Percentiles rank a stretch among this genome's conserved stretches.
Evolutionary conservation across 2,113 vertebrate genomes (phyloP).

Genomic region (Bombycilla garrulus): DNA sequence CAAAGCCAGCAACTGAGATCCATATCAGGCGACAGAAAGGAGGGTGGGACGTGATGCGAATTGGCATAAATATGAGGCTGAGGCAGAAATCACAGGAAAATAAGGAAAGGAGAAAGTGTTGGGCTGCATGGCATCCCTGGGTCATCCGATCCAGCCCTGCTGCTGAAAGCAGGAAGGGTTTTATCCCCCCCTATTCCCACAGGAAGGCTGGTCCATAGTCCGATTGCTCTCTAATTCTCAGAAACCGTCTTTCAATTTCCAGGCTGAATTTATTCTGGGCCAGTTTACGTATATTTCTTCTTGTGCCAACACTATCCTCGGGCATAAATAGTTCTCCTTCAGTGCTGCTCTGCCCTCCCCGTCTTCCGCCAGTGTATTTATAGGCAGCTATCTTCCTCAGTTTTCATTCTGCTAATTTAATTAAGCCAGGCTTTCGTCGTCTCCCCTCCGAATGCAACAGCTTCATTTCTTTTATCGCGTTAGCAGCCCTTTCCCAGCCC

Average conservation of each 20-base stretch:
- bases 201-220: not conserved
- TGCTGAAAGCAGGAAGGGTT: not conserved
- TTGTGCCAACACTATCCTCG: not conserved
- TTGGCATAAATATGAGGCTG: not conserved
- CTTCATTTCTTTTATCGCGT: not conserved
- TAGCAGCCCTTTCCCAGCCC: not conserved
- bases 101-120: not conserved
- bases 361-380: not conserved
- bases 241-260: not conserved
- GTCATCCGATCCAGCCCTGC: fast-evolving
- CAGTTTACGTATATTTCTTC: not conserved
- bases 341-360: not conserved
- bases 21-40: not conserved
- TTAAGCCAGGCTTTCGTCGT: slow-evolving; percentile 25
- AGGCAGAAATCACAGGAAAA: not conserved
- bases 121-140: not conserved
- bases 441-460: not conserved
- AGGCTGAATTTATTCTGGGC: slow-evolving; percentile 30
- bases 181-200: not conserved
- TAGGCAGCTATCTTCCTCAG: slow-evolving; percentile 24
- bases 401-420: slow-evolving; percentile 30
- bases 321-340: slow-evolving; percentile 45
- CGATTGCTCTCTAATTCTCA: slow-evolving; percentile 17
- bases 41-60: not conserved
- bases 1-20: not conserved